Evolutionary conservation across 92 coral and sea anemone genomes (phyloP), one percentile per base, ranked within the genome.

Genomic region (Bergia sp.): DNA sequence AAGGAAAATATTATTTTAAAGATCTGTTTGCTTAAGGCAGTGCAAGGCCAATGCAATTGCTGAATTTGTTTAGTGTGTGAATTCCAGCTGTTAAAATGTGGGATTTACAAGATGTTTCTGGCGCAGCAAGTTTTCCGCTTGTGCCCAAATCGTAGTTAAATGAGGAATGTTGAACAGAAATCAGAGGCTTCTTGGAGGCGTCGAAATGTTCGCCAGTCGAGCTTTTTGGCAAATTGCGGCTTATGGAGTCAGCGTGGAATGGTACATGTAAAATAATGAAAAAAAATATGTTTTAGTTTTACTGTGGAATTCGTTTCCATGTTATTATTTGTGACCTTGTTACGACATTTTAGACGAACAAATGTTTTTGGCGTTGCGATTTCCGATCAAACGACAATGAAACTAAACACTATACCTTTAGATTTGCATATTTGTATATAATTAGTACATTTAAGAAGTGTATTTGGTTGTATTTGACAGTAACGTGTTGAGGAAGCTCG

Each of bases 1-100:
- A 84, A 71, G 78, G 77, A 84, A 84, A 82, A 82, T 69, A 84
- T 84, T 44, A 84, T 84, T 84, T 73, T 84, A 45, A 69, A 71
- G 41, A 44, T 84, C 79, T 84, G 87, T 84, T 84, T 84, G 87
- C 77, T 43, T 71, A 69, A 71, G 67, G 61, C 78, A 71, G 78
- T 29, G 65, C 79, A 71, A 73, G 78, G 87, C 64, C 29, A 69
- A 49, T 72, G 78, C 64, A 43, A 47, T 4, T 84, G 65, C 7
- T 23, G 79, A 71, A 47, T 43, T 71, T n/a, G 78, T 84, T 84
- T 45, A 15, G 61, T 15, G 72, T 84, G 87, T 72, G 79, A 84
- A 71, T 84, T 71, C 79, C 87, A 50, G 64, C 87, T 84, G 65
- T 15, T 73, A 37, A 45, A 44, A 72, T 72, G 44, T 37, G 58